Evolutionary conservation across 2,888 invertebrate species (phyloP).

Genomic region (Agrenia bidenticulata): DNA sequence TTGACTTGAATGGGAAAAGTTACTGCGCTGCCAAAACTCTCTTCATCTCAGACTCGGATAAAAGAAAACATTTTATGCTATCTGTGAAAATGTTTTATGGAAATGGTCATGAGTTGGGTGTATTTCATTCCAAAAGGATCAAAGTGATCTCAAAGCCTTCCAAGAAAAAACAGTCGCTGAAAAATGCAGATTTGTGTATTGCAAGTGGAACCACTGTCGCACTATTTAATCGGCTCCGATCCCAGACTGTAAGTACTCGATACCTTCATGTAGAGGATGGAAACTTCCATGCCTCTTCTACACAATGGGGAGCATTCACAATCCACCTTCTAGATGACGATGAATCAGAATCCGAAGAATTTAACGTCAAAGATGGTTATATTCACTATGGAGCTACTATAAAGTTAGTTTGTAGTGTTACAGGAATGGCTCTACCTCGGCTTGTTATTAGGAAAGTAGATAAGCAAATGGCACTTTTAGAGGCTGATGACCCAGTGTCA

Average conservation of each 20-base stretch:
- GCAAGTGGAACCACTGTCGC: constrained; percentile 64
- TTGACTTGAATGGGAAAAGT: constrained; percentile 62
- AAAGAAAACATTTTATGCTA: constrained; percentile 64
- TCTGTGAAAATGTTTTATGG: constrained; percentile 63
- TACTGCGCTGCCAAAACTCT: constrained; percentile 65
- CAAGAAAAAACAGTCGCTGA: constrained; percentile 65
- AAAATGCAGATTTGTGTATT: constrained; percentile 64
- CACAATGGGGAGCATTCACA: constrained; percentile 65
- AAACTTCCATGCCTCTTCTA: constrained; percentile 63
- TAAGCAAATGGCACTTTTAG: constrained; percentile 62
- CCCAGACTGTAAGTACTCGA: constrained; percentile 64
- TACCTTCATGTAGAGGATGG: constrained; percentile 62
- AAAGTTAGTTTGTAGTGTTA: constrained; percentile 63
- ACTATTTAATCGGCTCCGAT: constrained; percentile 63
- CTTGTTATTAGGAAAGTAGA: constrained; percentile 60
- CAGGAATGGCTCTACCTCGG: constrained; percentile 63
- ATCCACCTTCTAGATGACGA: constrained; percentile 63
- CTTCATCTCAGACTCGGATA: constrained; percentile 64
- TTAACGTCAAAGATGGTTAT: constrained; percentile 61
- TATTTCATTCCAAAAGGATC: constrained; percentile 62
- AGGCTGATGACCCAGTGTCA: constrained; percentile 64
- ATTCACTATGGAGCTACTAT: constrained; percentile 64
- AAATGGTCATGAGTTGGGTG: constrained; percentile 61
- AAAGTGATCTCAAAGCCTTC: constrained; percentile 66
- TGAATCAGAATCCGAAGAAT: constrained; percentile 61